These are phyloP conservation scores for Nanorana parkeri DNA, from an alignment of 2,113 vertebrate genomes.

Conservation along the genomic window DNA sequence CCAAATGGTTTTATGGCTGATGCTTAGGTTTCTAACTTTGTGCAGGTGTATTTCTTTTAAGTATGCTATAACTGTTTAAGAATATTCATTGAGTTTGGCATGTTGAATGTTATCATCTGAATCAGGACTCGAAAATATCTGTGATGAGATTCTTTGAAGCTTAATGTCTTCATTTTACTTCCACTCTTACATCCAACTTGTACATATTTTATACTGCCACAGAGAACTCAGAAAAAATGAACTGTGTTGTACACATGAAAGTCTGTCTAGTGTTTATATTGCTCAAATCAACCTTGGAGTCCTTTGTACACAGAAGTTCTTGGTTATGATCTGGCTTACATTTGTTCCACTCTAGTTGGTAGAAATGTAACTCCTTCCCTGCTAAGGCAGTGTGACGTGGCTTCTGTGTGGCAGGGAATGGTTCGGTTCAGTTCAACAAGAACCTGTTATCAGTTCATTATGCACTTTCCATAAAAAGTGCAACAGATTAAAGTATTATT, in stretches of 20 bases:
- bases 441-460: not conserved
- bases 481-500: too few relatives aligned
- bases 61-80: not conserved
- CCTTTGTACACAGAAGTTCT: slow-evolving; percentile 59
- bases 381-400: slow-evolving; percentile 32
- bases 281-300: slow-evolving; percentile 58
- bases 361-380: slow-evolving; percentile 50
- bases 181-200: slow-evolving; percentile 24
- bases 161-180: slow-evolving; percentile 38
- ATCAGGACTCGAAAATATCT: slow-evolving; percentile 1
- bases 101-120: not conserved
- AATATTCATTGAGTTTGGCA: not conserved
- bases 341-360: slow-evolving; percentile 57
- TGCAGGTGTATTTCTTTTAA: too few relatives aligned
- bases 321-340: slow-evolving; percentile 57
- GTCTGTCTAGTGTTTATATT: slow-evolving; percentile 56
- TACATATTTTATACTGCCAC: slow-evolving; percentile 36
- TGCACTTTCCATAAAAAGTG: too few relatives aligned
- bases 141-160: slow-evolving; percentile 17
- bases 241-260: slow-evolving; percentile 53
- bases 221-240: slow-evolving; percentile 36
- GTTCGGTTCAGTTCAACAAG: not conserved
- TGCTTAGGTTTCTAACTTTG: too few relatives aligned
- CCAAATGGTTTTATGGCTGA: too few relatives aligned
- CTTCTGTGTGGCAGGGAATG: not conserved